These are phyloP conservation scores for Euplagia quadripunctaria DNA, from an alignment of 2,888 invertebrate genomes.

Conservation along the genomic window DNA sequence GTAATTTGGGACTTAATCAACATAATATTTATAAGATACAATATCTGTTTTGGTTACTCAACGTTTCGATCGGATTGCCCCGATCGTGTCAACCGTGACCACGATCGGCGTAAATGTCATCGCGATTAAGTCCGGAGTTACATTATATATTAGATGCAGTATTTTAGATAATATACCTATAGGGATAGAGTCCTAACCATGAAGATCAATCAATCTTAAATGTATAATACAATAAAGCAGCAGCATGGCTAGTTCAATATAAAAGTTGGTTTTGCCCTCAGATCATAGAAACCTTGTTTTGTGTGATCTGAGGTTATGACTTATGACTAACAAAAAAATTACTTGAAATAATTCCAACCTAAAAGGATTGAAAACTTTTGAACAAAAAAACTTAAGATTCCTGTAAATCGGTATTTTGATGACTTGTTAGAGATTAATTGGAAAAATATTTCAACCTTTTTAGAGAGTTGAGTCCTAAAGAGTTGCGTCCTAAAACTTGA, in stretches of 20 bases:
- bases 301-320: no score
- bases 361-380: not conserved
- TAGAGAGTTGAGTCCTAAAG: not conserved
- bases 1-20: no score
- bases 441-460: not conserved
- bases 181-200: not conserved
- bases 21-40: no score
- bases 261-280: not conserved
- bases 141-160: no score
- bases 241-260: not conserved
- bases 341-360: not conserved
- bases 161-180: no score
- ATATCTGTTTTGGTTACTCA: no score
- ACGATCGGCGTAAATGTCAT: no score
- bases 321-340: not conserved
- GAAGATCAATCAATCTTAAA: not conserved
- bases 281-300: no score
- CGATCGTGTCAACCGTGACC: no score
- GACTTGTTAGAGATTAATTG: not conserved
- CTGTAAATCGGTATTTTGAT: not conserved
- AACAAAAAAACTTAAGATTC: not conserved
- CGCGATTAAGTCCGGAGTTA: no score
- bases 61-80: no score
- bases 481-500: not conserved
- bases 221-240: not conserved